A percentile compares a stretch with the other conserved stretches of the same genome.
Evolutionary conservation across 2,113 vertebrate genomes (phyloP).

Genomic region (Pterocles burchelli): DNA sequence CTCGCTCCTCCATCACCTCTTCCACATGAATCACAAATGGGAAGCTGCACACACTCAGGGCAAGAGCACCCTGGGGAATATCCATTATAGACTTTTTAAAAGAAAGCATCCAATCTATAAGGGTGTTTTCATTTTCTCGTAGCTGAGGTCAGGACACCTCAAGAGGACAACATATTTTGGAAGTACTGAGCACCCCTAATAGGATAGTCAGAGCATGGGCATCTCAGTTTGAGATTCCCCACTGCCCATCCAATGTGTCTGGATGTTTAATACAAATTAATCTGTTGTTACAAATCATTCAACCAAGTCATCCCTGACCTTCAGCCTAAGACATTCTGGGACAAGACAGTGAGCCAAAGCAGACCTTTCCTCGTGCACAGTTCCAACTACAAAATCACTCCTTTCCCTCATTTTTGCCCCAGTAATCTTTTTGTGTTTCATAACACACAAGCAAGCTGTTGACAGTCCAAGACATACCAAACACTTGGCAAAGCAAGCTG

Average conservation of each 20-base stretch:
- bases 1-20: neutral
- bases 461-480: neutral
- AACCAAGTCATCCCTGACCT: neutral
- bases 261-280: neutral
- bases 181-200: neutral
- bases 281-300: neutral
- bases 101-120: neutral
- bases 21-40: neutral
- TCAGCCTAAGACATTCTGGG: neutral
- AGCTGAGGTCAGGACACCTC: neutral
- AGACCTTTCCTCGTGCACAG: neutral
- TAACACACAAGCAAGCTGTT: neutral
- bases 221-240: neutral
- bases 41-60: neutral
- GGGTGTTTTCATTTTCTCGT: neutral
- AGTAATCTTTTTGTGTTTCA: neutral
- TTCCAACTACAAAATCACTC: neutral
- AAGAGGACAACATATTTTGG: neutral
- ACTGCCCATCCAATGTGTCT: neutral
- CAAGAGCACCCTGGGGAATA: neutral
- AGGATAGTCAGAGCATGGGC: neutral
- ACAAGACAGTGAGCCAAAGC: neutral
- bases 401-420: neutral
- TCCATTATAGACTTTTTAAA: neutral
- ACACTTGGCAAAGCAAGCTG: neutral